These are phyloP conservation scores for Drosophila nebulosa DNA, from an alignment of 1,140 invertebrate genomes.

Conservation along the genomic window DNA sequence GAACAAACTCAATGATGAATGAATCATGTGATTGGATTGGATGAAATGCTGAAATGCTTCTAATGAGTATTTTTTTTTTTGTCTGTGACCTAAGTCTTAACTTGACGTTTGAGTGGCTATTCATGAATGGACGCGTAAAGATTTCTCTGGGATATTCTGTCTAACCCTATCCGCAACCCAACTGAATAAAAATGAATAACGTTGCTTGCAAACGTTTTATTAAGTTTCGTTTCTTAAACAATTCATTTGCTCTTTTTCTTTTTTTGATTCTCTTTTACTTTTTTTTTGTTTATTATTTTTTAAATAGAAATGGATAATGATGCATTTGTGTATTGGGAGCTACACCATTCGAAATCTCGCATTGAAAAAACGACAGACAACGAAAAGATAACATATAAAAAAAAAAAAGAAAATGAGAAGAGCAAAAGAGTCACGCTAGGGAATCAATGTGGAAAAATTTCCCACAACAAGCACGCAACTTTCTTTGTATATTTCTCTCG, in stretches of 20 bases:
- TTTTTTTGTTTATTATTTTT: background rate
- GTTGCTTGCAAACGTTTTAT: no score
- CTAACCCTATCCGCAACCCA: no score
- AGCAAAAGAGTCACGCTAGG: background rate
- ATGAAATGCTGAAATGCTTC: no score
- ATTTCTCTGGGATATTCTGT: no score
- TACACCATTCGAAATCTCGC: slow-evolving; percentile 30
- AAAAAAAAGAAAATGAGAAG: background rate
- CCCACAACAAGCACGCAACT: background rate
- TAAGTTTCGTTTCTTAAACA: no score
- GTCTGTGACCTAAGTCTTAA: no score
- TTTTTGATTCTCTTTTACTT: background rate
- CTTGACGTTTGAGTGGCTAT: no score
- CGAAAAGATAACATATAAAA: background rate
- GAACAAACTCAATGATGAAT: no score
- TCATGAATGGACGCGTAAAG: no score
- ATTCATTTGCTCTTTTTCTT: background rate
- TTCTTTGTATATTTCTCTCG: background rate
- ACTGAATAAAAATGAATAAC: no score
- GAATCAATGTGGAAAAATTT: background rate
- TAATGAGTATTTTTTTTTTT: no score
- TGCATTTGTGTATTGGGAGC: slow-evolving; percentile 68
- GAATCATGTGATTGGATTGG: no score
- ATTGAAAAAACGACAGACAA: background rate
- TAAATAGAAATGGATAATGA: slow-evolving; percentile 60